phyloP scores from a whole-genome alignment of 2,797 vertebrate species.

The Lophius americanus region DNA sequence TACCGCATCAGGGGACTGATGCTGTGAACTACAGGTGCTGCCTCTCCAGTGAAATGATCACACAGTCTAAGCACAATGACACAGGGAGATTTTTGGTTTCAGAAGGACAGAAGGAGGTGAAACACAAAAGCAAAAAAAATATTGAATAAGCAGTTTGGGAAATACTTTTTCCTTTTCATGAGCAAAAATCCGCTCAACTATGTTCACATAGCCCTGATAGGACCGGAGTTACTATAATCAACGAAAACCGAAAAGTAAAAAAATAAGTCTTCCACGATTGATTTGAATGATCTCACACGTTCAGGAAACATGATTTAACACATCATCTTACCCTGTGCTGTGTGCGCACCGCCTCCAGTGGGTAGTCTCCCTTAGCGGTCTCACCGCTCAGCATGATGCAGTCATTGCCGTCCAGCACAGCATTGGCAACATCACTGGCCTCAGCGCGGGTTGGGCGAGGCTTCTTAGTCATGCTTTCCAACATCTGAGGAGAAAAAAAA shows the following conservation, averaged over 20 bases:
- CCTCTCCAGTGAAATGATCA: constrained; percentile 86
- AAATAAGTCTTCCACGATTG: not conserved
- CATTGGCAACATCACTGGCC: constrained; percentile 80
- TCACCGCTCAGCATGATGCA: constrained; percentile 98
- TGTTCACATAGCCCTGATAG: not conserved
- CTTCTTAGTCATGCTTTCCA: constrained; percentile 82
- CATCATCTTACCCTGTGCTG: constrained; percentile 87
- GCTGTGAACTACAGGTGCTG: constrained; percentile 70
- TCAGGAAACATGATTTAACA: not conserved
- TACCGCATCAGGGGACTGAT: constrained; percentile 52
- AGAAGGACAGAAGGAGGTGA: constrained; percentile 33
- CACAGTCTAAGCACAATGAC: constrained; percentile 65
- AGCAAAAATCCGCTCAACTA: not conserved
- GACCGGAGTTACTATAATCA: not conserved
- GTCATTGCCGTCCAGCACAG: constrained; percentile 83
- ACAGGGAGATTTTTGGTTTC: constrained; percentile 14
- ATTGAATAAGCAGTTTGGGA: constrained; percentile 56
- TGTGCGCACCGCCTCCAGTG: constrained; percentile 92
- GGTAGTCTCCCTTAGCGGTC: constrained; percentile 98
- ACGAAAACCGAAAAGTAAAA: not conserved
- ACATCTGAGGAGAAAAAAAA: constrained; percentile 59
- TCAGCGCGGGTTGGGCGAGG: constrained; percentile 78
- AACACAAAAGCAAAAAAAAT: constrained; percentile 37
- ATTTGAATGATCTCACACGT: not conserved
- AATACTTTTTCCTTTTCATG: too few species aligned